These are phyloP conservation scores for Steinernema carpocapsae DNA, from an alignment of 2,888 invertebrate species.

Conservation along the genomic window DNA sequence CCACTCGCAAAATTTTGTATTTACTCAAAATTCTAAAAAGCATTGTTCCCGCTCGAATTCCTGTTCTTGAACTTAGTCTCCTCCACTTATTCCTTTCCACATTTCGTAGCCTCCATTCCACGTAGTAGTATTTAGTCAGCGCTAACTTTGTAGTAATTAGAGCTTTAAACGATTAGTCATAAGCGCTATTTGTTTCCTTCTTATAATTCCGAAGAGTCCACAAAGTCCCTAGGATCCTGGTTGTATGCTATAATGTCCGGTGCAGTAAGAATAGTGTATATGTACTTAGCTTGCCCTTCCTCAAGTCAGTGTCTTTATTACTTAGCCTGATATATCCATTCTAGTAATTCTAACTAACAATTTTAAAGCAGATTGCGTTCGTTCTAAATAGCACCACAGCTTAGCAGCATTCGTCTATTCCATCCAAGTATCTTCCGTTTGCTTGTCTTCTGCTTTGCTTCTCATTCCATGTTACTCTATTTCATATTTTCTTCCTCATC, in stretches of 20 bases:
- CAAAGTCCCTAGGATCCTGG: background rate
- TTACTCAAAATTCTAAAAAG: too few relatives aligned
- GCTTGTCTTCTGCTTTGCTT: conserved; percentile 20
- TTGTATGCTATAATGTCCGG: conserved; percentile 15
- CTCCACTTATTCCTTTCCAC: conserved; percentile 9
- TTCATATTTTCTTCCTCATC: background rate
- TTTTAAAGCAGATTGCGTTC: too few relatives aligned
- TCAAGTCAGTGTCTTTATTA: too few relatives aligned
- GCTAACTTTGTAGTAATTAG: conserved; percentile 27
- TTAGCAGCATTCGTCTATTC: too few relatives aligned
- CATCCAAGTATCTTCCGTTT: background rate
- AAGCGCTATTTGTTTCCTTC: background rate
- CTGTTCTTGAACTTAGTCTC: background rate
- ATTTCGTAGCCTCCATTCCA: conserved; percentile 28
- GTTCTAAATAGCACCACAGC: too few relatives aligned
- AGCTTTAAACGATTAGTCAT: background rate
- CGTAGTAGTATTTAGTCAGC: background rate
- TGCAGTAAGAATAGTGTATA: background rate
- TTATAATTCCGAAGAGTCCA: conserved; percentile 20
- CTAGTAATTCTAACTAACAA: too few relatives aligned
- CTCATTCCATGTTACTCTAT: conserved; percentile 22
- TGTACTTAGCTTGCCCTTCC: too few relatives aligned
- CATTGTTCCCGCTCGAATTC: background rate
- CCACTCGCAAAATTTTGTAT: background rate
- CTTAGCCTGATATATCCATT: too few relatives aligned